Percentiles rank a stretch among this genome's conserved stretches.
These are phyloP conservation scores for Caenorhabditis sp. DNA, from an alignment of 2,888 invertebrate genomes.

Conservation along the genomic window DNA sequence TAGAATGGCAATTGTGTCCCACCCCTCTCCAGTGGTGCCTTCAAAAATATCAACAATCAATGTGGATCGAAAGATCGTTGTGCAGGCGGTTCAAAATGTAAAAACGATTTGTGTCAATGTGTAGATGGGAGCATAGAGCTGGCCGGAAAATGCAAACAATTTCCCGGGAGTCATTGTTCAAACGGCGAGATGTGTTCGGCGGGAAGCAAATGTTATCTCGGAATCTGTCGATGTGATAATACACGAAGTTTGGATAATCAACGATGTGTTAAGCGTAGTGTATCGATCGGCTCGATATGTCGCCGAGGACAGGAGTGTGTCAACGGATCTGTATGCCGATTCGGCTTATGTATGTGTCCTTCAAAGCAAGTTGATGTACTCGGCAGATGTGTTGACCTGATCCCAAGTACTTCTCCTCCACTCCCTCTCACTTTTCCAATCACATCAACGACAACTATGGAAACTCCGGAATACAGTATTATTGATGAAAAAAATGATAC, in stretches of 20 bases:
- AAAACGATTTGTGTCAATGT: constrained; percentile 60
- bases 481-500: constrained; percentile 6
- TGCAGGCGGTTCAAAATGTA: constrained; percentile 63
- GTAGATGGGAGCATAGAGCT: constrained; percentile 60
- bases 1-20: constrained; percentile 47
- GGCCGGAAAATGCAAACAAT: constrained; percentile 46
- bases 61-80: constrained; percentile 61
- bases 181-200: constrained; percentile 66
- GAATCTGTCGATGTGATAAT: constrained; percentile 63
- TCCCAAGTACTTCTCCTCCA: too few relatives aligned
- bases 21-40: constrained; percentile 29
- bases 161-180: constrained; percentile 45
- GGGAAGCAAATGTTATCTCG: constrained; percentile 61
- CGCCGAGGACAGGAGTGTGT: constrained; percentile 60
- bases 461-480: constrained; percentile 8
- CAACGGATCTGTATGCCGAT: constrained; percentile 61
- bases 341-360: constrained; percentile 63
- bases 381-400: constrained; percentile 57
- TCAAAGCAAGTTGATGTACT: constrained; percentile 44
- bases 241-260: constrained; percentile 36
- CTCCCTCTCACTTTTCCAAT: constrained; percentile 5
- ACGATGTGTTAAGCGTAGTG: constrained; percentile 48
- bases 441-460: constrained; percentile 13
- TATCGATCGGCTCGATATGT: constrained; percentile 61
- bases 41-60: constrained; percentile 55